These are phyloP conservation scores for Porites lobata DNA, from an alignment of 92 coral and sea anemone species.

Conservation along the genomic window DNA sequence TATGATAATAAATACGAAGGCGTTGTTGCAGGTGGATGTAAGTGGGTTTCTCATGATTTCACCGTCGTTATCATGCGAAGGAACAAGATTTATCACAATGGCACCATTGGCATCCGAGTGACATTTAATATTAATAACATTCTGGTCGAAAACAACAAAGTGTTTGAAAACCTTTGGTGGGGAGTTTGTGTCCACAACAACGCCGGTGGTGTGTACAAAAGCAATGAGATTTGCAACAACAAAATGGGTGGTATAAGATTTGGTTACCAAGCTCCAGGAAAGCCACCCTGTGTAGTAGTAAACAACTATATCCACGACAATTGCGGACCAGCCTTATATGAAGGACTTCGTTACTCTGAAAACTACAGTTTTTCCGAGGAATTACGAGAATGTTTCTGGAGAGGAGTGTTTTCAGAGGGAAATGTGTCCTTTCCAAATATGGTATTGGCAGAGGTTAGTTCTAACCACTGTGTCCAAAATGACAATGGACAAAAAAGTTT, in stretches of 20 bases:
- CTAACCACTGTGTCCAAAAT: conserved; percentile 2
- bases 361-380: background rate
- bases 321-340: conserved; percentile 34
- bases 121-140: conserved; percentile 5
- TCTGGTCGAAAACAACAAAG: conserved; percentile 7
- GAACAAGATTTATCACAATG: conserved; percentile 42
- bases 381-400: background rate
- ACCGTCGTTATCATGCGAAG: conserved; percentile 12
- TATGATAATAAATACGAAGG: conserved; percentile 43
- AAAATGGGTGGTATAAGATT: conserved; percentile 42
- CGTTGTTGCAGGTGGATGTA: conserved; percentile 2
- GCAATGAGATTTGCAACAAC: conserved; percentile 31
- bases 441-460: background rate
- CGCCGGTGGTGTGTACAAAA: conserved; percentile 22
- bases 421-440: background rate
- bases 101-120: conserved; percentile 30
- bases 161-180: conserved; percentile 45
- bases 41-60: background rate
- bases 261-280: conserved; percentile 17
- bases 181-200: conserved; percentile 42
- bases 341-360: conserved; percentile 22
- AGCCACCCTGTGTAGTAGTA: conserved; percentile 23
- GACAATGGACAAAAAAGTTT: background rate
- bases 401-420: background rate
- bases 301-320: conserved; percentile 38